These are phyloP conservation scores for Danaus plexippus DNA, from an alignment of 1,140 invertebrate species.

Conservation along the genomic window DNA sequence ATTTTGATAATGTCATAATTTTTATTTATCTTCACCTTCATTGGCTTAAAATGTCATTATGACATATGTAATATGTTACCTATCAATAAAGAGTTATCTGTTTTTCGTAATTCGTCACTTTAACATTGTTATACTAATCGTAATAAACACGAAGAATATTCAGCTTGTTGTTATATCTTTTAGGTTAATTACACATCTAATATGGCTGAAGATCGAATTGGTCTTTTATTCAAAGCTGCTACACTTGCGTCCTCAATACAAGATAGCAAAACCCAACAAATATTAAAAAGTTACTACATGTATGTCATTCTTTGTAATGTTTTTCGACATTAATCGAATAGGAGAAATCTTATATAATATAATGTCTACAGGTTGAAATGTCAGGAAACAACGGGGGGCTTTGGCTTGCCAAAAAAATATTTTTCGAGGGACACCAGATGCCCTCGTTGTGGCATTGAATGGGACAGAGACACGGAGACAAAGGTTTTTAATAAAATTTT, in stretches of 20 bases:
- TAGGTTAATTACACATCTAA: too few species aligned
- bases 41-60: too few species aligned
- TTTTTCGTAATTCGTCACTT: too few species aligned
- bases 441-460: slow-evolving; percentile 47
- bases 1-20: too few species aligned
- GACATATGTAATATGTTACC: too few species aligned
- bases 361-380: slow-evolving; percentile 41
- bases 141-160: too few species aligned
- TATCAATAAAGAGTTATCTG: too few species aligned
- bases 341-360: slow-evolving; percentile 2
- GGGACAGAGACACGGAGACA: slow-evolving; percentile 29
- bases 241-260: slow-evolving; percentile 19
- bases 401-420: slow-evolving; percentile 39
- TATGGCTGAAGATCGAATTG: slow-evolving; percentile 44
- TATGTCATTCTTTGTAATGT: slow-evolving; percentile 26
- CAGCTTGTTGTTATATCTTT: too few species aligned
- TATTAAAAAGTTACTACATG: slow-evolving; percentile 55
- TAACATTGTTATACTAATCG: too few species aligned
- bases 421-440: slow-evolving; percentile 45
- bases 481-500: slow-evolving; percentile 25
- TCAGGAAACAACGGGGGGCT: slow-evolving; percentile 34
- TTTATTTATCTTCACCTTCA: too few species aligned
- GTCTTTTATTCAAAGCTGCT: slow-evolving; percentile 45
- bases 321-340: slow-evolving; percentile 2
- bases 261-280: slow-evolving; percentile 23